phyloP scores from a whole-genome alignment of 1,140 invertebrate species.

The Babylonia areolata region DNA sequence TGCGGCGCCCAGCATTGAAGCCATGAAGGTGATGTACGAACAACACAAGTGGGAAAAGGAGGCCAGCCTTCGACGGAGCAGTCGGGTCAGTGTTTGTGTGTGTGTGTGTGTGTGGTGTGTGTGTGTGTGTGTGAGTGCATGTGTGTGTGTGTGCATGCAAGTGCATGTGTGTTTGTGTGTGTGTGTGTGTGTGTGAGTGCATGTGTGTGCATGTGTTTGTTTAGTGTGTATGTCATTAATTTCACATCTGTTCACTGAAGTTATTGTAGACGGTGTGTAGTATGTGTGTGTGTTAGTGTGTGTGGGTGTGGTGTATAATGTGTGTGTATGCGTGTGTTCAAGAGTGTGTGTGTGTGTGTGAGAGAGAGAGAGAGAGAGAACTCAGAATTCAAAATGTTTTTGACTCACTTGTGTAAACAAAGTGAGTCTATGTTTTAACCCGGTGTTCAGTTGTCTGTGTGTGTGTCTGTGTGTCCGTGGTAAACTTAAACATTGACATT shows the following conservation, averaged over 20 bases:
- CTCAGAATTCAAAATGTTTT: too few species aligned
- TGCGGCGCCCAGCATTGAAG: slow-evolving; percentile 86
- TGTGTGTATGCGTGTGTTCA: not conserved
- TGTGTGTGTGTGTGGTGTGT: not conserved
- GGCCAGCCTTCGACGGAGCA: slow-evolving; percentile 34
- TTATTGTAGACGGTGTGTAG: too few species aligned
- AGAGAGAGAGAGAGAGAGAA: too few species aligned
- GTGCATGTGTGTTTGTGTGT: not conserved
- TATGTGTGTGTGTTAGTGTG: not conserved
- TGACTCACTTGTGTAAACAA: too few species aligned
- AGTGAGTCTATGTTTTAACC: too few species aligned
- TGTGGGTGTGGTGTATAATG: not conserved
- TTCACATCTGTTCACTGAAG: too few species aligned
- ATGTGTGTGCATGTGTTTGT: slow-evolving; percentile 1
- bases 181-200: not conserved
- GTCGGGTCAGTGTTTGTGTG: not conserved
- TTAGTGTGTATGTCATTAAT: not conserved
- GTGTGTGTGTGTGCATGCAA: too few species aligned
- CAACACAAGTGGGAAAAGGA: slow-evolving; percentile 56
- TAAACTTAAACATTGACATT: too few species aligned
- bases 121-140: slow-evolving; percentile 4
- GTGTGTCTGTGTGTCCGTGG: too few species aligned
- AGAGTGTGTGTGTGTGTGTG: not conserved
- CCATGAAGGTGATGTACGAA: slow-evolving; percentile 75
- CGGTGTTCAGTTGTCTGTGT: too few species aligned